These are phyloP conservation scores for Tipula confusa DNA, from an alignment of 2,888 invertebrate species.

Conservation along the genomic window DNA sequence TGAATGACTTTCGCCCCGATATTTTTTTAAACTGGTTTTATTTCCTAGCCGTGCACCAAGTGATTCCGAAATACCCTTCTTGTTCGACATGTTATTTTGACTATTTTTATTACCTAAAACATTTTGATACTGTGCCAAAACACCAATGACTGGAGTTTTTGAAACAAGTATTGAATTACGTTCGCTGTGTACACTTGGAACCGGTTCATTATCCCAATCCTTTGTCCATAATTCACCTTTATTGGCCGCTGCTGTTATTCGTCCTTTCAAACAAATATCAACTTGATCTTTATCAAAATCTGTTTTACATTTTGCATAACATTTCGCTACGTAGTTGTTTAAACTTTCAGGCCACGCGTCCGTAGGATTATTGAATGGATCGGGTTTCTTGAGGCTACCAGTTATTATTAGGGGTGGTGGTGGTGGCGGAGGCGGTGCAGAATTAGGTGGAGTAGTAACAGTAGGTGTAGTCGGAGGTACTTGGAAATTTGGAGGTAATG, in stretches of 20 bases:
- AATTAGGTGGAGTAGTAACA: neutral
- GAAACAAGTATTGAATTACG: conserved; percentile 60
- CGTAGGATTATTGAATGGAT: conserved; percentile 54
- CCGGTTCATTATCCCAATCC: conserved; percentile 92
- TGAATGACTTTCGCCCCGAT: conserved; percentile 44
- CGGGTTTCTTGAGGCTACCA: conserved; percentile 43
- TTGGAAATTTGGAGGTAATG: conserved; percentile 38
- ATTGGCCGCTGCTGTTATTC: conserved; percentile 85
- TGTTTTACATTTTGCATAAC: conserved; percentile 86
- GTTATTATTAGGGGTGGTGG: conserved; percentile 37
- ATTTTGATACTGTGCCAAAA: conserved; percentile 59
- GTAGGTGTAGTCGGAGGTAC: neutral
- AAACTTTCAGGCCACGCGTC: conserved; percentile 75
- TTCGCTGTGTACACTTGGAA: conserved; percentile 83
- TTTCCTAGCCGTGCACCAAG: conserved; percentile 58
- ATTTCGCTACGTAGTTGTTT: conserved; percentile 83
- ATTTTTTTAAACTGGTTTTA: conserved; percentile 48
- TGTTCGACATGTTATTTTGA: conserved; percentile 42
- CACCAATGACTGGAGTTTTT: conserved; percentile 55
- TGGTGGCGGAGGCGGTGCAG: conserved; percentile 44
- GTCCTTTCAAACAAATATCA: conserved; percentile 88
- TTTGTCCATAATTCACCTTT: conserved; percentile 82
- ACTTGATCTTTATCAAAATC: conserved; percentile 89
- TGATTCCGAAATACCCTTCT: conserved; percentile 54
- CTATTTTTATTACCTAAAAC: conserved; percentile 39